These are phyloP conservation scores for Podocnemis expansa DNA, from an alignment of 2,113 vertebrate genomes.

Conservation along the genomic window DNA sequence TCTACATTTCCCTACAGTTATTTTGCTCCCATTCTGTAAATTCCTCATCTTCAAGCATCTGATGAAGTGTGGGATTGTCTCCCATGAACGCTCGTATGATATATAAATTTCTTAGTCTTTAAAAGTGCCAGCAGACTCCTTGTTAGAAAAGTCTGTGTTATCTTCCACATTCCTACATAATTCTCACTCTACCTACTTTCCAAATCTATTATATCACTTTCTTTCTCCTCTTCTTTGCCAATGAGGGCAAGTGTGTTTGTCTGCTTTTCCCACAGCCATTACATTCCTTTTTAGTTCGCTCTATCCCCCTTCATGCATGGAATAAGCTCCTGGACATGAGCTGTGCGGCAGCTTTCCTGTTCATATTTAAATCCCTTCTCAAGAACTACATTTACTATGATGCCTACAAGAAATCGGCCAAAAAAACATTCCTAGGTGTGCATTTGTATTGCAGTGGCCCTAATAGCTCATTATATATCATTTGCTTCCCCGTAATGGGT, in stretches of 20 bases:
- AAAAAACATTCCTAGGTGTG: not conserved
- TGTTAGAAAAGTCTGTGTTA: no score
- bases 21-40: no score
- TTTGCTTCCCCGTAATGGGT: not conserved
- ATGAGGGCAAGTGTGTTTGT: rapidly evolving
- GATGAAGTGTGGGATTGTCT: no score
- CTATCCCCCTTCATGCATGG: not conserved
- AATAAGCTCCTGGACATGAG: not conserved
- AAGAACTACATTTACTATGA: not conserved
- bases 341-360: rapidly evolving
- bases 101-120: no score
- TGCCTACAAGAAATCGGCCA: not conserved
- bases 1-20: no score
- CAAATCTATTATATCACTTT: no score
- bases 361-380: not conserved
- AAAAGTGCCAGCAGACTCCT: no score
- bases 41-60: no score
- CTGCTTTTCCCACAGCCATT: not conserved
- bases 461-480: not conserved
- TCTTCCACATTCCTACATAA: no score
- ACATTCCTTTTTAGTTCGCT: not conserved
- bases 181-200: no score
- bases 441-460: not conserved
- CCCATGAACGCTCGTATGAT: no score
- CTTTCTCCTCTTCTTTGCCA: not conserved